Base-by-base conservation (phyloP, 2,888 invertebrate species). In the Diarsia brunnea region DNA sequence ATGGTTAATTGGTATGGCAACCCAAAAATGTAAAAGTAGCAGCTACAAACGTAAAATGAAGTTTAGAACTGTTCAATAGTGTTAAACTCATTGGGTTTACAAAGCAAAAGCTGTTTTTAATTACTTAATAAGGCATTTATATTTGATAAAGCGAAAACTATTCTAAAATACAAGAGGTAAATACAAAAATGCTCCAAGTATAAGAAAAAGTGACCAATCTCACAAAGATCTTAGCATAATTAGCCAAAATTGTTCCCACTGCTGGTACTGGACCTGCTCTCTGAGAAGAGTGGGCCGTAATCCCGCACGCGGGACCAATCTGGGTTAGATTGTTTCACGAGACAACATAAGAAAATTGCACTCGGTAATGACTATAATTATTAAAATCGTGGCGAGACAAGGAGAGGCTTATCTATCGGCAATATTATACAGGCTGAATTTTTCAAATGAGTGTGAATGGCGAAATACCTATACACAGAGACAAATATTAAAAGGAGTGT, bases 1-100 rank as follows among this genome's bases (percentile, higher is more conserved):
- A 89, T 89, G 75, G 82, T 81, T 79, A 78, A 85, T 85, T 85
- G 80, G 78, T 83, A 78, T 77, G 63, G 53, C 70, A 71, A 78
- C 77, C 84, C 78, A 78, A 81, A 82, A 81, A 51, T 51, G 10
- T 38, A 24, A 61, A 69, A 49, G 24, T 49, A 38, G 49, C 64
- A 80, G 21, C 14, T 61, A 47, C 14, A 65, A 80, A 80, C 8
- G 10, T 45, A 27, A 78, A 51, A n/a, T 10, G 1, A 19, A 45
- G 24, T 10, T 47, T n/a, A 24, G 63, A 63, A 24, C 51, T 19
- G 51, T 60, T 78, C 4, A 51, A 43, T 31, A 27, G 19, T 38
- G 1, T 27, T 49, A n/a, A 70, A 55, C 24, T 80, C 27, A 31
- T 63, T 73, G 49, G 43, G 31, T 47, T 53, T 27, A 11, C 24